Base-by-base conservation (phyloP, 2,888 invertebrate species). In the Coelopa pilipes region DNA sequence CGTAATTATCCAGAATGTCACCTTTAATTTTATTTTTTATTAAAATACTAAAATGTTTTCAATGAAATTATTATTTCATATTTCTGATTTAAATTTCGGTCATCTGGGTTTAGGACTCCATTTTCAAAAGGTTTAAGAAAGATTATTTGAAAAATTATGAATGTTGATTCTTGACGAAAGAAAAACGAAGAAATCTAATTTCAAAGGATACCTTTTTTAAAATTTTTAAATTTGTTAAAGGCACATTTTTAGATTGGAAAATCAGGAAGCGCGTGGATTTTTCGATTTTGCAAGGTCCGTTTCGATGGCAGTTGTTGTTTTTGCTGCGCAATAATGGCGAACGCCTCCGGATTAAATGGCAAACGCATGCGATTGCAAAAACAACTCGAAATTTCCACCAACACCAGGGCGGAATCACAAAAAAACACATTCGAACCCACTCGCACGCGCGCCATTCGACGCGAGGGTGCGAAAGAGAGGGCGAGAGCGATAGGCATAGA, bases 301-400 rank as follows among this genome's bases (percentile, higher is more conserved):
- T 34, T 34, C 34, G 34, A 34, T 34, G 34, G 7, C n/a, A n/a
- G n/a, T 34, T 34, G 34, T 34, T 34, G 34, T 34, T 34, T 34
- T 50, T 71, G 71, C 63, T 71, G 71, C 71, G 71, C 71, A 71
- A 65, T 71, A 71, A 71, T 71, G 71, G 71, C 71, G 71, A 47
- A 49, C 71, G 71, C 71, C 71, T 53, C 19, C 45, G 55, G 21
- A 46, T 71, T 71, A 19, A 50, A 65, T 55, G 34, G 63, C 55
- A n/a, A 53, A 71, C 34, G 55, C 71, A 50, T 12, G 53, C 71
- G 21, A 65, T 65, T 57, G 53, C 71, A 65, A 71, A 63, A 71
- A 71, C 71, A 71, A 71, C 53, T 53, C 55, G 34, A 63, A 71
- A 19, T 65, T 63, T 49, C 19, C 65, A 49, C 17, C 17, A 46